Evolutionary conservation across 37 sponge, comb jelly and placozoan genomes (phyloP).

Genomic region (Dysidea cf. avara): DNA sequence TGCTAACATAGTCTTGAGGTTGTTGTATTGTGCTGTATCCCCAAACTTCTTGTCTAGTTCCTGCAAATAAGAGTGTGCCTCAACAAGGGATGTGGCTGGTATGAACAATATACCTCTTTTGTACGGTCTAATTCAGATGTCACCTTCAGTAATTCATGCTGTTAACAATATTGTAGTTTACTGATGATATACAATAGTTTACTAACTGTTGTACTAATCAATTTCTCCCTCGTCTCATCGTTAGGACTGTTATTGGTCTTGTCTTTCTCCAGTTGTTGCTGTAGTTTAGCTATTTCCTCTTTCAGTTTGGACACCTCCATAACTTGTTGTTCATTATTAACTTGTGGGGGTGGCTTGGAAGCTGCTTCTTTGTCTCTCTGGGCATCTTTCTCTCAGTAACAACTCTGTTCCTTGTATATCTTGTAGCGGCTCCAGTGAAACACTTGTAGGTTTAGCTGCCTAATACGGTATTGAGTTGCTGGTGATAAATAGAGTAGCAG

Average conservation of each 20-base stretch:
- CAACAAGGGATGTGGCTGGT: not conserved
- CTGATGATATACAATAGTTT: not conserved
- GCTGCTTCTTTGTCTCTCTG: constrained; percentile 29
- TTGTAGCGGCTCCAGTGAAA: constrained; percentile 45
- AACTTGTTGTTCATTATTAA: not conserved
- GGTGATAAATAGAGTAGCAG: no score
- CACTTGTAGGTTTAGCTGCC: not conserved
- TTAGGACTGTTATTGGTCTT: not conserved
- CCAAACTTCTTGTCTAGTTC: constrained; percentile 89
- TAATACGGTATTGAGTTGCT: no score
- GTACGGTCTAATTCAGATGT: constrained; percentile 72
- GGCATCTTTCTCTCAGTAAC: constrained; percentile 47
- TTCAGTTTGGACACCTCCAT: constrained; percentile 17
- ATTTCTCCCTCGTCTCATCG: constrained; percentile 3
- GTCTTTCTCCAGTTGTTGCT: constrained; percentile 17
- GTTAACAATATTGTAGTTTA: not conserved
- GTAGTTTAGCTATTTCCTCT: constrained; percentile 6
- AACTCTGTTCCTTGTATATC: constrained; percentile 54
- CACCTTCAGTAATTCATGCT: constrained; percentile 65
- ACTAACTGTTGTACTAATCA: constrained; percentile 25
- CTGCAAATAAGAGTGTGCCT: no score
- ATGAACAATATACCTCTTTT: constrained; percentile 53
- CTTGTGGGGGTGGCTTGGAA: not conserved
- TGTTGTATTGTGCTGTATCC: constrained; percentile 84
- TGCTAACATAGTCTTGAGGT: constrained; percentile 84